Base-by-base conservation (phyloP, 2,797 vertebrate species). In the Pseudotriccus pelzelni region DNA sequence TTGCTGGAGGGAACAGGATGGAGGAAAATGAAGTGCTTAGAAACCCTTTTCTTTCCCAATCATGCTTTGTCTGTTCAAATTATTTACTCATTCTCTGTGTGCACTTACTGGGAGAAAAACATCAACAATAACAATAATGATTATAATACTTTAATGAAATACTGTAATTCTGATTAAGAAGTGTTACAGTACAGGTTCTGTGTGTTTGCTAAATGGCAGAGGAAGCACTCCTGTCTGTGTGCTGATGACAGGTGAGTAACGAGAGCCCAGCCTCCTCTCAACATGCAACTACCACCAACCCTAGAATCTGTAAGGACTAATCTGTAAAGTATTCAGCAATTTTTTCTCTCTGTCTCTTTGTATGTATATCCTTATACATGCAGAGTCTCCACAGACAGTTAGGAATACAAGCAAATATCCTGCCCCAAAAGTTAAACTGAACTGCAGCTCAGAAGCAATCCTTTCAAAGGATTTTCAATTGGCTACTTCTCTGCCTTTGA, bases 121-220 rank as follows among this genome's bases (percentile, higher is more conserved):
- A 85, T 58, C n/a, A 92, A 90, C 32, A 84, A 72, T 20, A 75
- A 80, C 20, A 70, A 76, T 8, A 72, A 84, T 28, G 83, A 80
- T 49, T 85, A 43, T 79, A 86, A 43, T 30, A 82, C 6, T 43
- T 80, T 86, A 68, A 86, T 87, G 67, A 94, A 93, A 93, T 70
- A 81, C 41, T 78, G 64, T n/a, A 90, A 90, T 93, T 70, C 46
- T 90, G 91, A 97, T 95, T 94, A 94, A 34, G 79, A 89, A 95
- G 44, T 50, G 41, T 79, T 83, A 56, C 7, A 36, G 6, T 44
- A 73, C 9, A 66, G 34, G 68, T 92, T 89, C 58, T 87, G n/a
- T 39, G 21, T 55, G 25, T 66, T 92, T 13, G 17, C 83, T 78
- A 73, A 85, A 78, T 55, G 66, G 87, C 76, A 92, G 53, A 72